A percentile compares a stretch with the other conserved stretches of the same genome.
Conservation (phyloP, 2,113 vertebrate genomes). For the Cygnus atratus region DNA sequence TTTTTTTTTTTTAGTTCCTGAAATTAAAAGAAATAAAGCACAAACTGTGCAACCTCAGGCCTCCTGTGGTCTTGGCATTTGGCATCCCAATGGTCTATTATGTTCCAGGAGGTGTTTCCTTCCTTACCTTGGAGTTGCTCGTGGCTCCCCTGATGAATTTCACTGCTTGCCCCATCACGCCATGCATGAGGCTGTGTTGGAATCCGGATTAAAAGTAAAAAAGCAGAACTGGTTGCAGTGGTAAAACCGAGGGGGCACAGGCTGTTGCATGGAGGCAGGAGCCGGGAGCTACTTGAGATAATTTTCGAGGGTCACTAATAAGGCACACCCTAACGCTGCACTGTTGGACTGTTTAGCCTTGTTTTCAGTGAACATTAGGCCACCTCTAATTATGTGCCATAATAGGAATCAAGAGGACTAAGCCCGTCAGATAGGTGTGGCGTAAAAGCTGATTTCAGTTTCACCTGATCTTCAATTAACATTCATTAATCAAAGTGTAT, state of each 20-base stretch:
- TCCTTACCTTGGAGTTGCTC: not conserved
- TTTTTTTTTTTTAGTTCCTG: not conserved
- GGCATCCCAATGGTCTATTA: too few species aligned
- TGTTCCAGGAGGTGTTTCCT: not conserved
- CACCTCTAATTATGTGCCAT: not conserved
- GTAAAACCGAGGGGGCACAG: not conserved
- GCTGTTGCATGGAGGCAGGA: not conserved
- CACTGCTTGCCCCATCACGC: fast-evolving
- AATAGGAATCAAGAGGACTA: not conserved
- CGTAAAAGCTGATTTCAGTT: not conserved
- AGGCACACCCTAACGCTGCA: not conserved
- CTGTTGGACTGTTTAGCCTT: not conserved
- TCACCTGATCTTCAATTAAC: not conserved
- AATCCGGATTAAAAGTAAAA: not conserved
- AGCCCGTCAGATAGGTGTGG: not conserved
- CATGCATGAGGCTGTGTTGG: fast-evolving
- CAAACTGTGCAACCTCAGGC: not conserved
- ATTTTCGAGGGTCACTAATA: not conserved
- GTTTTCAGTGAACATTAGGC: not conserved
- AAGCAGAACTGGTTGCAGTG: not conserved
- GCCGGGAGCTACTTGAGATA: not conserved
- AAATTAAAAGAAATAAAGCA: not conserved
- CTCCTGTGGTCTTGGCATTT: not conserved
- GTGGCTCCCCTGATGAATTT: not conserved
- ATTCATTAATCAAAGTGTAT: not conserved